Base-by-base conservation (phyloP, 2,888 invertebrate genomes). In the Drosophila diplacantha region DNA sequence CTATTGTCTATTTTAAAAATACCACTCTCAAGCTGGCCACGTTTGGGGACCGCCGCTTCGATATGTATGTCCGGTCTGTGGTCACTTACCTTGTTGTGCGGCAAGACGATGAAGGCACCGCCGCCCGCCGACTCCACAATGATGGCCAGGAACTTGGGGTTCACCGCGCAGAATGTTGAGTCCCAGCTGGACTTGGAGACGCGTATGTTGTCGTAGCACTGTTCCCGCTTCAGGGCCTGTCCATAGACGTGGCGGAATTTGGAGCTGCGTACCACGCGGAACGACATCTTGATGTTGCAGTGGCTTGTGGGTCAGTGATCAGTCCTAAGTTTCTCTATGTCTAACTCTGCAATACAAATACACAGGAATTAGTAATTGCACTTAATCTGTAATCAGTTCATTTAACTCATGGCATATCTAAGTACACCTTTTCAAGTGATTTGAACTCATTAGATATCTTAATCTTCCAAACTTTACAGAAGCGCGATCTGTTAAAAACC, bases 121-220 rank as follows among this genome's bases (percentile, higher is more conserved):
- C 97, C 97, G 65, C 97, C 97, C 59, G 97, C 97, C 54, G 96
- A 96, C 89, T 99, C 98, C 46, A 97, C 97, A 87, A 98, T 98
- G 85, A 98, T 96, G 74, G 98, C 98, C 87, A 98, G 90, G 90
- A 97, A 98, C 90, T 97, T 98, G 50, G 98, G 98, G 90, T 99
- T 99, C 84, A 98, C 98, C 77, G 97, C 96, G 91, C 98, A 98
- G 90, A 98, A 98, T 74, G 97, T 97, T 70, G 97, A 96, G 89
- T 99, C 99, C 95, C 98, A 98, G 54, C 98, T 97, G 87, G 97
- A 97, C 89, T 98, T 97, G 72, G 97, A 97, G 73, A 98, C 97
- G 88, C 97, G 91, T 85, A 99, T 94, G 89, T 97, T 97, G 90
- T 99, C 98, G 90, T 96, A 98, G 90, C 98, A 98, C 90, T 96